A percentile compares a stretch with the other conserved stretches of the same genome.
Evolutionary conservation across 2,113 vertebrate genomes (phyloP).

Genomic region (Cyanoramphus novaezelandiae): DNA sequence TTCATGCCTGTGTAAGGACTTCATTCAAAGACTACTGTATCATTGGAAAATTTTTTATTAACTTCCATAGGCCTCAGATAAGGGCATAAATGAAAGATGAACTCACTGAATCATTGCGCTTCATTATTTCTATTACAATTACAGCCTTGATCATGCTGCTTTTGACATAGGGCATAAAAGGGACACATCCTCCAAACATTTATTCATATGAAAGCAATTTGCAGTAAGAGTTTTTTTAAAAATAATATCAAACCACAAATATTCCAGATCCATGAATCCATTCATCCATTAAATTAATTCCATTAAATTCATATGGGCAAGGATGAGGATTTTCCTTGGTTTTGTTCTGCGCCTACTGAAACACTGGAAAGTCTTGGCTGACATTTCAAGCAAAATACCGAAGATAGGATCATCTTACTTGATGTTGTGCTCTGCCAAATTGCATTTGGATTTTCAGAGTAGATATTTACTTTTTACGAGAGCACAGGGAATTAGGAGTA

Average conservation of each 20-base stretch:
- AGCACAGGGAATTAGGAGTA: not conserved
- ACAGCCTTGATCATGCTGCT: not conserved
- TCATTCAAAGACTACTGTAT: not conserved
- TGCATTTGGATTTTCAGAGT: slow-evolving; percentile 29
- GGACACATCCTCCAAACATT: not conserved
- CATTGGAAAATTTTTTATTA: not conserved
- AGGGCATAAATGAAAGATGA: not conserved
- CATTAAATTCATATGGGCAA: not conserved
- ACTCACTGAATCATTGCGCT: not conserved
- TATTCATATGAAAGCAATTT: slow-evolving; percentile 21
- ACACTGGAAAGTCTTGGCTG: not conserved
- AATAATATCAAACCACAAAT: not conserved
- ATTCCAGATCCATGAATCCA: not conserved
- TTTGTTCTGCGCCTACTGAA: not conserved
- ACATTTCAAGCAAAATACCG: slow-evolving; percentile 3
- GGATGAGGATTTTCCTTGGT: not conserved
- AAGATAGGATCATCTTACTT: slow-evolving; percentile 5
- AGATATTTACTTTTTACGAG: slow-evolving; percentile 15
- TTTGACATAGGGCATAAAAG: not conserved
- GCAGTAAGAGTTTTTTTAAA: not conserved
- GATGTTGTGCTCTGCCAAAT: slow-evolving; percentile 3
- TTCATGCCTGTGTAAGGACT: not conserved
- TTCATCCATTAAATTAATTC: slow-evolving; percentile 7
- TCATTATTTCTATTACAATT: slow-evolving; percentile 10
- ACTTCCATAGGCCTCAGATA: slow-evolving; percentile 1